Base-by-base conservation (phyloP, 2,888 invertebrate species). In the Leucophenga maculata region DNA sequence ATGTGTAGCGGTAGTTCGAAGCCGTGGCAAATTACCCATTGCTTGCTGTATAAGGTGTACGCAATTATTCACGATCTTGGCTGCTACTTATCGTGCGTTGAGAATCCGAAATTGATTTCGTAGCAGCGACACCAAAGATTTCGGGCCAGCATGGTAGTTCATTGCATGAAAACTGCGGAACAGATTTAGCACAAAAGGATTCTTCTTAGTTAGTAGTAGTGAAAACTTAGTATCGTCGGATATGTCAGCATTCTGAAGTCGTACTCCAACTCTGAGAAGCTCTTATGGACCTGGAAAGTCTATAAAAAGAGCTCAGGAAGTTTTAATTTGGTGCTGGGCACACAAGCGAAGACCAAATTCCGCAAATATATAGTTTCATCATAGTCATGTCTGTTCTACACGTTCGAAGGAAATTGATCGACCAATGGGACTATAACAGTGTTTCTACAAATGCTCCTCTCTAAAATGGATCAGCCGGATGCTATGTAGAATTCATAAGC, bases 291-390 rank as follows among this genome's bases (percentile, higher is more conserved):
- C 32, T 3, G 9, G 11, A 18, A 44, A 8, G n/a, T 62, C 44
- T 18, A 46, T 65, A 9, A 16, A 14, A 52, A 44, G 26, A 44
- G n/a, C n/a, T n/a, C n/a, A 46, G 18, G n/a, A 13, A n/a, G n/a
- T n/a, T n/a, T 48, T 48, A n/a, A 54, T 46, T 13, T 32, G n/a
- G 46, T 57, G 31, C 52, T 18, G 14, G 68, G 66, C 86, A n/a
- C n/a, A n/a, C n/a, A n/a, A n/a, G n/a, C n/a, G n/a, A n/a, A n/a
- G n/a, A n/a, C n/a, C n/a, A n/a, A n/a, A n/a, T n/a, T n/a, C n/a
- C n/a, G n/a, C n/a, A n/a, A n/a, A n/a, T n/a, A 78, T 89, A 72
- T 72, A 72, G 59, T 39, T 9, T n/a, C 48, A n/a, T 13, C 48
- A n/a, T 4, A 8, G 14, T 48, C 6, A 8, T 16, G 48, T n/a